Evolutionary conservation across 2,113 vertebrate species (phyloP).

Genomic region (Meriones unguiculatus): DNA sequence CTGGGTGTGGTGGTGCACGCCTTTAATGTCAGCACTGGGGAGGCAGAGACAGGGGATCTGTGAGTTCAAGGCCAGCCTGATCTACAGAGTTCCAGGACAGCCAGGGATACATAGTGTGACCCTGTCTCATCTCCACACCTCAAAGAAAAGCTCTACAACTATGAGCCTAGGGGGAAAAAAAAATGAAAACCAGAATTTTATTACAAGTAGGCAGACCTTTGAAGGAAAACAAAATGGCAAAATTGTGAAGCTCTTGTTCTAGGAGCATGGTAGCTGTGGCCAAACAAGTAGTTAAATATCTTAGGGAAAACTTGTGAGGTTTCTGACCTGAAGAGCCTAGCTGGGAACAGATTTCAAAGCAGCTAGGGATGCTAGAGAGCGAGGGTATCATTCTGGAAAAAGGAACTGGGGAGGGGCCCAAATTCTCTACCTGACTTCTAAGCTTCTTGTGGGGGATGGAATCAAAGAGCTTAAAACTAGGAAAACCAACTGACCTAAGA

Average conservation of each 20-base stretch:
- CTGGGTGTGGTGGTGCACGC: background rate
- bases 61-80: background rate
- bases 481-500: background rate
- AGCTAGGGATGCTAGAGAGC: background rate
- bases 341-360: background rate
- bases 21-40: background rate
- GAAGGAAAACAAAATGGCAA: background rate
- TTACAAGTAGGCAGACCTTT: background rate
- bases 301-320: background rate
- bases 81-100: background rate
- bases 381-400: background rate
- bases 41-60: background rate
- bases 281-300: background rate
- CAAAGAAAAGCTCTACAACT: background rate
- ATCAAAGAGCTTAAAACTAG: background rate
- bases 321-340: conserved; percentile 1
- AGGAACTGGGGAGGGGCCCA: no score
- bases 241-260: background rate
- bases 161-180: background rate
- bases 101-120: background rate
- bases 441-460: background rate
- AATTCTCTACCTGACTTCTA: background rate
- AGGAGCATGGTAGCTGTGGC: background rate
- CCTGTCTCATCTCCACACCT: background rate
- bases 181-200: background rate